Evolutionary conservation across 1,140 invertebrate species (phyloP).

Genomic region (Trichonephila inaurata): DNA sequence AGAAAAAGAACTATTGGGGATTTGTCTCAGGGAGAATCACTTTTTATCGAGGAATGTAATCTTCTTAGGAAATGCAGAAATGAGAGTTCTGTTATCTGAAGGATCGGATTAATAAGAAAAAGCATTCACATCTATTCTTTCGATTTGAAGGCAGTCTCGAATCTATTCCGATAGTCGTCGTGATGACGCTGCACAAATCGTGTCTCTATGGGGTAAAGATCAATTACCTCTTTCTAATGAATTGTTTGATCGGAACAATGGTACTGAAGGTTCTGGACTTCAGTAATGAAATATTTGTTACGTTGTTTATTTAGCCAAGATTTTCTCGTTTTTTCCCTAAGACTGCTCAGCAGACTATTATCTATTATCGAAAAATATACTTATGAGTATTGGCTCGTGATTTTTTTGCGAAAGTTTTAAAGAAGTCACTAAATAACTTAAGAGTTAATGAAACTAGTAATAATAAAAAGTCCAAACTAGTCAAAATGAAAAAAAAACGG

Average conservation of each 20-base stretch:
- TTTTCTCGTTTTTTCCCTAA: not conserved
- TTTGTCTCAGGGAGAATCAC: not conserved
- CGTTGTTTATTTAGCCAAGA: not conserved
- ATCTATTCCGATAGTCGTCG: not conserved
- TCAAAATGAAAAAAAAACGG: too few species aligned
- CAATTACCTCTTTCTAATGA: not conserved
- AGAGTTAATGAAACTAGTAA: too few species aligned
- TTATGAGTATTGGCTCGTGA: too few species aligned
- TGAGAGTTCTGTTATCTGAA: constrained; percentile 35
- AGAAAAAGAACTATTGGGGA: not conserved
- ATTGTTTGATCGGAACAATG: constrained; percentile 11
- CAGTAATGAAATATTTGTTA: not conserved
- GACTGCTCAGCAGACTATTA: not conserved
- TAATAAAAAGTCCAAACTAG: too few species aligned
- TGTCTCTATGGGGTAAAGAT: not conserved
- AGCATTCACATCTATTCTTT: not conserved
- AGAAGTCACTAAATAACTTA: too few species aligned
- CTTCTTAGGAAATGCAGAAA: constrained; percentile 14
- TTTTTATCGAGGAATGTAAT: constrained; percentile 27
- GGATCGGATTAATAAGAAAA: not conserved
- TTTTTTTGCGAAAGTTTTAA: too few species aligned
- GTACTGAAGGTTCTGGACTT: not conserved
- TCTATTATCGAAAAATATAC: too few species aligned
- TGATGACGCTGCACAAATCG: not conserved
- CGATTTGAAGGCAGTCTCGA: not conserved